Percentiles rank a stretch among this genome's conserved stretches.
These are phyloP conservation scores for Drosophila bocki DNA, from an alignment of 1,140 invertebrate genomes.

Conservation along the genomic window DNA sequence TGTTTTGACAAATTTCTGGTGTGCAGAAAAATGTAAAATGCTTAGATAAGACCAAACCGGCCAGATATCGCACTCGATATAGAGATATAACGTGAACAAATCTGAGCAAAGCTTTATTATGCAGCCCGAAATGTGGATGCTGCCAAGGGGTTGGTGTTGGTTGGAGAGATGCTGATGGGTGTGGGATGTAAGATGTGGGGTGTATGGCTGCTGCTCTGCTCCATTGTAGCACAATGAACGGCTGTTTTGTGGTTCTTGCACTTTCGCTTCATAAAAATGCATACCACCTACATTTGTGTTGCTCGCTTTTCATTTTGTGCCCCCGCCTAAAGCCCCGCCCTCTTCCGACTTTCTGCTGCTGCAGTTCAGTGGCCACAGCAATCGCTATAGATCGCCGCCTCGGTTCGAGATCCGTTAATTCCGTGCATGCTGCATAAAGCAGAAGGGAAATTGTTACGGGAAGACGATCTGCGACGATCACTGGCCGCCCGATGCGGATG, in stretches of 20 bases:
- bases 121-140: conserved; percentile 20
- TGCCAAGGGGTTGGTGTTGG: background rate
- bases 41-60: conserved; percentile 65
- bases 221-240: conserved; percentile 70
- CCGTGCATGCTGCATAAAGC: conserved; percentile 72
- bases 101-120: conserved; percentile 44
- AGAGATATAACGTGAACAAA: conserved; percentile 43
- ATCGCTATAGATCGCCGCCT: conserved; percentile 16
- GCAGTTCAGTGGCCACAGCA: conserved; percentile 50
- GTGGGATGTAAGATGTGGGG: conserved; percentile 1
- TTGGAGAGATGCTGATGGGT: background rate
- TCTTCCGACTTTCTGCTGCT: conserved; percentile 10
- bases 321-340: background rate
- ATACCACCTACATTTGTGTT: conserved; percentile 77
- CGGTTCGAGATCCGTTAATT: conserved; percentile 63
- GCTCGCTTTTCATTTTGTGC: conserved; percentile 33
- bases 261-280: conserved; percentile 81
- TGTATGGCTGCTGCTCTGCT: conserved; percentile 1
- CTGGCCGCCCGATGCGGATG: conserved; percentile 43
- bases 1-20: conserved; percentile 56
- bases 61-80: conserved; percentile 19
- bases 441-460: conserved; percentile 75
- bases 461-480: conserved; percentile 60
- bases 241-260: conserved; percentile 75
- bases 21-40: conserved; percentile 65